Base-by-base conservation (phyloP, 2,888 invertebrate genomes). In the Hirtodrosophila cameraria region DNA sequence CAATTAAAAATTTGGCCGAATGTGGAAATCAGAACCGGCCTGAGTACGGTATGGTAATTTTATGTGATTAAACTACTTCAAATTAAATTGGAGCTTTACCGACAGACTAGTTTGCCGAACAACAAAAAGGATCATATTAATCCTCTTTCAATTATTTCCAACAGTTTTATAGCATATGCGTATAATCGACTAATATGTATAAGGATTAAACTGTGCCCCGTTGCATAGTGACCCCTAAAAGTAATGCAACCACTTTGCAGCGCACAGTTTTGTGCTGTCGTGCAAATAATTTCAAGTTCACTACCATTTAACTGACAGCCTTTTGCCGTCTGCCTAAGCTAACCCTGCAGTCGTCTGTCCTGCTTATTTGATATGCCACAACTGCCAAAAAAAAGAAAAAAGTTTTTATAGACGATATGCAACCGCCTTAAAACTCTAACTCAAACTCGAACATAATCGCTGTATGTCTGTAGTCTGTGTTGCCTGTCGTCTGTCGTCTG, bases 221-320 rank as follows among this genome's bases (percentile, higher is more conserved):
- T 12, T 2, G 4, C 75, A 70, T 11, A 55, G 71, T 70, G 62
- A 75, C 71, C 75, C 55, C 31, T 43, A 41, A 63, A 55, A 46
- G 36, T 48, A 36, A 55, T 36, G 39, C 54, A 43, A 49, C 68
- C 35, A 55, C 70, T 75, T 43, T 31, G 42, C 33, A 49, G 42
- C 11, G 33, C 25, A 65, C 36, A 61, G 50, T 31, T 48, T 60
- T 54, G 61, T 52, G 58, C 64, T 60, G 53, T 77, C 82, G 78
- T 86, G 87, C 77, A 81, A 86, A 80, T 80, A 86, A 78, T 75
- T 87, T 86, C 69, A 82, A 86, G 86, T 70, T 87, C 83, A 27
- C 81, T 80, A 84, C 80, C 86, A 70, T 49, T 55, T 25, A 59
- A 23, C 31, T 41, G 58, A 55, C 64, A 46, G 48, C 31, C 35